A percentile compares a stretch with the other conserved stretches of the same genome.
Conservation (phyloP, 2,113 vertebrate genomes). For the Agelaius phoeniceus region DNA sequence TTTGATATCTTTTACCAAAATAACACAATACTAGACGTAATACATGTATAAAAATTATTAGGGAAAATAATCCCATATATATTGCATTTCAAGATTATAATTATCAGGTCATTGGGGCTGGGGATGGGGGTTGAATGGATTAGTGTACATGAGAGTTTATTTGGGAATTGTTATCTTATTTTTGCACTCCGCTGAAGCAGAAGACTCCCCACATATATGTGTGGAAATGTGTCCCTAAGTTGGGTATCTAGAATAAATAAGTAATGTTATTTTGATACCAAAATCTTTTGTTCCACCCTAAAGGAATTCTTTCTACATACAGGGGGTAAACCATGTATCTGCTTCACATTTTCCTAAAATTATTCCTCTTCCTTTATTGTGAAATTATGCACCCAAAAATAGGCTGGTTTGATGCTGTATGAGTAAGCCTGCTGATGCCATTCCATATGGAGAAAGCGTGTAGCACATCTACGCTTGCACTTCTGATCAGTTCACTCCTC, state of each 20-base stretch:
- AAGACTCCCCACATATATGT: background rate
- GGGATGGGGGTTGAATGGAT: background rate
- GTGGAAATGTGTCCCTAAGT: background rate
- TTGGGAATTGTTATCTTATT: background rate
- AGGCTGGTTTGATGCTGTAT: background rate
- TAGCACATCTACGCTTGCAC: background rate
- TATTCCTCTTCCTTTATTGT: background rate
- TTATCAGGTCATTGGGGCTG: background rate
- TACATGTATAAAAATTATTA: background rate
- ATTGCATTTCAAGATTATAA: background rate
- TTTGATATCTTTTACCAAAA: background rate
- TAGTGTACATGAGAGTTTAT: background rate
- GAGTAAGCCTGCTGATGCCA: slow-evolving; percentile 8
- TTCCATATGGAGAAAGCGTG: background rate
- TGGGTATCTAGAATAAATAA: background rate
- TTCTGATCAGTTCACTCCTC: background rate
- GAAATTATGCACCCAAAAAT: background rate
- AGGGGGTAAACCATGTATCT: background rate
- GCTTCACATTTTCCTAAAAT: background rate
- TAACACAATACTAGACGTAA: background rate
- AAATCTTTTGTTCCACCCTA: background rate
- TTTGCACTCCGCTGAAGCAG: background rate
- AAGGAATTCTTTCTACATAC: background rate
- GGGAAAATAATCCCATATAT: background rate
- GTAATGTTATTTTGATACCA: background rate